Conservation (phyloP, 2,797 vertebrate species). For the Eulemur coronatus region DNA sequence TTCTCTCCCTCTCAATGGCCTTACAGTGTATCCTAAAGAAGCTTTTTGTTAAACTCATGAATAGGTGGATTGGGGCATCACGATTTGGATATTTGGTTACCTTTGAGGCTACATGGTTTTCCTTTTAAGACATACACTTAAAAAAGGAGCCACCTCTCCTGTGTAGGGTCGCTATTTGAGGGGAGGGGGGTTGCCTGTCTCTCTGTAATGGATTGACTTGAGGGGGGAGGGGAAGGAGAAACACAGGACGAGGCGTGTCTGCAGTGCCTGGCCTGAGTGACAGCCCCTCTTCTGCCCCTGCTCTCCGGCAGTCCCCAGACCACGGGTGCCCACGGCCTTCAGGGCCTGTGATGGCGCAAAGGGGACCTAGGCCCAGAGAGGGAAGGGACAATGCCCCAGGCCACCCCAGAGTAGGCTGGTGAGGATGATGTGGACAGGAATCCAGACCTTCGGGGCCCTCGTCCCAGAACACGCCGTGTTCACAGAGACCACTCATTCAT, state of each 20-base stretch:
- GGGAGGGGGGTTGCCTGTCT: not conserved
- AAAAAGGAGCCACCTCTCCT: conserved; percentile 68
- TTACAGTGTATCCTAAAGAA: conserved; percentile 86
- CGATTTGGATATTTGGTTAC: conserved; percentile 75
- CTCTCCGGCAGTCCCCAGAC: not conserved
- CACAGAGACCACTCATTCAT: not conserved
- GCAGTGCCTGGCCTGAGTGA: not conserved
- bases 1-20: conserved; percentile 83
- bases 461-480: not conserved
- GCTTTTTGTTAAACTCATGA: conserved; percentile 87
- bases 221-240: not conserved
- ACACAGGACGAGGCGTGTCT: not conserved
- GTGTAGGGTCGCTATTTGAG: not conserved
- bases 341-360: not conserved
- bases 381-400: not conserved
- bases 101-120: conserved; percentile 65
- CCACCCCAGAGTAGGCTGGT: not conserved
- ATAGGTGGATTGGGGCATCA: conserved; percentile 79
- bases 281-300: not conserved
- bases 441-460: not conserved
- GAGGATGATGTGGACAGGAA: not conserved
- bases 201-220: not conserved
- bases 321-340: not conserved
- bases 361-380: not conserved
- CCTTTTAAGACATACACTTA: conserved; percentile 54